A percentile compares a stretch with the other conserved stretches of the same genome.
phyloP scores from a whole-genome alignment of 1,140 invertebrate genomes.

The Musca vetustissima region DNA sequence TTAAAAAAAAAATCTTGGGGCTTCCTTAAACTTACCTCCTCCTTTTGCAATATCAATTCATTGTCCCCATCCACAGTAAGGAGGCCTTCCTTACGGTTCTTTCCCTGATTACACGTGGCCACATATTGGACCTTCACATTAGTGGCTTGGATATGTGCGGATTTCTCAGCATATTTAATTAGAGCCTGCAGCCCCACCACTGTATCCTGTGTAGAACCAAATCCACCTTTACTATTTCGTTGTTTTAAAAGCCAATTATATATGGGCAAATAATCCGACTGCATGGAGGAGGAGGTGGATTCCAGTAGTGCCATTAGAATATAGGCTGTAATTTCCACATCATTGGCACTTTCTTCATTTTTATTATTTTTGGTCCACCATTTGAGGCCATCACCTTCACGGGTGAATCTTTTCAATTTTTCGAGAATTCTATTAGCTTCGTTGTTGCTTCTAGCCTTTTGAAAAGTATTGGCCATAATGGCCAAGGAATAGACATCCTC shows the following conservation, averaged over 20 bases:
- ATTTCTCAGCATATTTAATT: conserved; percentile 59
- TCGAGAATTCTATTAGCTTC: conserved; percentile 4
- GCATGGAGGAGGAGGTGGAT: conserved; percentile 60
- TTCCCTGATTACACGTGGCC: not conserved
- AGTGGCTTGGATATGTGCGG: conserved; percentile 59
- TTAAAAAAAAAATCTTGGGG: not conserved
- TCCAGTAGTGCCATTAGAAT: conserved; percentile 65
- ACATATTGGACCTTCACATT: conserved; percentile 60
- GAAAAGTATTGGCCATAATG: conserved; percentile 14
- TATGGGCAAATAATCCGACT: conserved; percentile 56
- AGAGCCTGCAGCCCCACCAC: conserved; percentile 65
- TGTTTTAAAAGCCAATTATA: conserved; percentile 70
- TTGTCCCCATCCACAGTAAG: not conserved
- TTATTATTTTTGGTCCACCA: conserved; percentile 32
- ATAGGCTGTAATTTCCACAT: conserved; percentile 76
- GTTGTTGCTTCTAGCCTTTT: conserved; percentile 57
- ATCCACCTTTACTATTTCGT: conserved; percentile 73
- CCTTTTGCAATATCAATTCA: not conserved
- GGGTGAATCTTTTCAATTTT: not conserved
- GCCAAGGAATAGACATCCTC: conserved; percentile 7
- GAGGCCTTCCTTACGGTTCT: not conserved
- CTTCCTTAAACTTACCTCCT: not conserved
- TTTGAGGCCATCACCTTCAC: conserved; percentile 6
- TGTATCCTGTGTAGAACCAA: conserved; percentile 70
- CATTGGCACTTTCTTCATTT: conserved; percentile 53